Evolutionary conservation across 2,113 vertebrate genomes (phyloP).

Genomic region (Sorex fumeus): DNA sequence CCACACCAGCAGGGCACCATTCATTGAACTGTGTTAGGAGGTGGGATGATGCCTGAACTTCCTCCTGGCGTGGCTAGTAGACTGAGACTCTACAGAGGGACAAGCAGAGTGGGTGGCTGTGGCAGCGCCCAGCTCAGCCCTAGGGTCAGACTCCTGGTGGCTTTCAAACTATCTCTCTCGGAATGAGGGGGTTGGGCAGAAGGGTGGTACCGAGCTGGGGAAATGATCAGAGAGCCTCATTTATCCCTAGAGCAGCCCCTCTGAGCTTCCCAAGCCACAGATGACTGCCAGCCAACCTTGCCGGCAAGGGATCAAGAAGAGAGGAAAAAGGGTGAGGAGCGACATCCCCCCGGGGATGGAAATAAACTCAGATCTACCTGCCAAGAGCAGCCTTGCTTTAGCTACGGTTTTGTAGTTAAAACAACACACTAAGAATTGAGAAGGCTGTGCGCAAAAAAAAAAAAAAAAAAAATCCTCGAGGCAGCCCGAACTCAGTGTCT

Average conservation of each 20-base stretch:
- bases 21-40: neutral
- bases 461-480: too few species aligned
- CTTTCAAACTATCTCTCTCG: too few species aligned
- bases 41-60: too few species aligned
- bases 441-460: neutral
- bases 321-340: neutral
- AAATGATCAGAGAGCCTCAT: too few species aligned
- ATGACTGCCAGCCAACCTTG: neutral
- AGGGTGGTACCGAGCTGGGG: too few species aligned
- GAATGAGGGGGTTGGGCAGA: too few species aligned
- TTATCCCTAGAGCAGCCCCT: too few species aligned
- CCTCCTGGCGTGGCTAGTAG: too few species aligned
- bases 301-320: neutral
- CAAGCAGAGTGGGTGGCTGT: too few species aligned
- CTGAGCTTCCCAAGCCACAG: fast-evolving
- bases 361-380: neutral
- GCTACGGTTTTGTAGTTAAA: neutral
- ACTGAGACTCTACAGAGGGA: too few species aligned
- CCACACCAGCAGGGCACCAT: fast-evolving
- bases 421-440: neutral
- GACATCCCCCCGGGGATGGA: neutral
- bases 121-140: too few species aligned
- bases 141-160: too few species aligned
- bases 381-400: neutral
- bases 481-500: neutral